phyloP scores from a whole-genome alignment of 2,888 invertebrate species.

The Eupithecia subumbrata region DNA sequence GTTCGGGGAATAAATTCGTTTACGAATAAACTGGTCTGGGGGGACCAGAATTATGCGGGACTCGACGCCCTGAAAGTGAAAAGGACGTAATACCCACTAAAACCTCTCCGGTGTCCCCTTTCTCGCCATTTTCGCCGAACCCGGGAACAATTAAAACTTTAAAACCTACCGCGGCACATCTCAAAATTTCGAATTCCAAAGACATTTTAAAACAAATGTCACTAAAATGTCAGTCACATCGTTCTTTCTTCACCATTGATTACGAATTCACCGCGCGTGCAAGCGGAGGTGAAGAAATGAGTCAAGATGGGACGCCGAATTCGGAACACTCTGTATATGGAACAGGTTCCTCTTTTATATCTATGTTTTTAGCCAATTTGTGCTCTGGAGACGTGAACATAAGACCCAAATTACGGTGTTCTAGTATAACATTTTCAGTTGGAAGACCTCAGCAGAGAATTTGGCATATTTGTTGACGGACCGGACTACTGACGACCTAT shows the following conservation, averaged over 20 bases:
- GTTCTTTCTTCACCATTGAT: conserved; percentile 16
- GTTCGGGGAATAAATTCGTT: no score
- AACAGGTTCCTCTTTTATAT: no score
- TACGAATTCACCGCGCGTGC: conserved; percentile 32
- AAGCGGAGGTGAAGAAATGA: conserved; percentile 30
- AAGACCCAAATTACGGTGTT: not conserved
- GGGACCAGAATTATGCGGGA: no score
- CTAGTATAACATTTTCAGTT: not conserved
- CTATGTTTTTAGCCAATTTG: not conserved
- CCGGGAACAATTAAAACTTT: no score
- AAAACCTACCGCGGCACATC: not conserved
- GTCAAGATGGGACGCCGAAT: conserved; percentile 11
- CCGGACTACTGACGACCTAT: no score
- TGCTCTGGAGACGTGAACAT: not conserved
- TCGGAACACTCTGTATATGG: conserved; percentile 4
- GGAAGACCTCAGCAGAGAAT: not conserved
- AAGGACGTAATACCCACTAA: no score
- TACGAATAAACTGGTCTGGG: no score
- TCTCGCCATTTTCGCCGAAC: no score
- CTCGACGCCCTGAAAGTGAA: no score
- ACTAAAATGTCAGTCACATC: conserved; percentile 13
- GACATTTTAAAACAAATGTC: conserved; percentile 4
- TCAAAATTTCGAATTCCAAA: conserved; percentile 4
- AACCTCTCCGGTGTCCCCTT: no score
- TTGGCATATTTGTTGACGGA: not conserved